These are phyloP conservation scores for Aporrectodea caliginosa DNA, from an alignment of 1,140 invertebrate species.

Conservation along the genomic window DNA sequence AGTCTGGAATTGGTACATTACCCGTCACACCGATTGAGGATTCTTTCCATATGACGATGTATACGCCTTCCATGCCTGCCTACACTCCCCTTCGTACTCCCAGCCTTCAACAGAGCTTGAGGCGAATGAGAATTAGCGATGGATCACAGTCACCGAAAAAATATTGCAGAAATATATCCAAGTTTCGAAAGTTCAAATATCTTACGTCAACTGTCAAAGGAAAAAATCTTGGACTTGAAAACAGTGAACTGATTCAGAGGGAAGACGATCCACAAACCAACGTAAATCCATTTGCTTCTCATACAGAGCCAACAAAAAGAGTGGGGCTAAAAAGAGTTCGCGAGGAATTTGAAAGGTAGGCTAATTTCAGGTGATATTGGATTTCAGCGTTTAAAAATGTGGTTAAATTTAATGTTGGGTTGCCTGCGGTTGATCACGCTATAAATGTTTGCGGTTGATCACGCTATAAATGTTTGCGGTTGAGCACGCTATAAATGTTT, in stretches of 20 bases:
- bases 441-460: too few species aligned
- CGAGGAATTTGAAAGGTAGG: constrained; percentile 15
- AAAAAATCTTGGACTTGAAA: not conserved
- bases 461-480: too few species aligned
- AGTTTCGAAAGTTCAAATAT: not conserved
- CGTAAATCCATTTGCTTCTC: constrained; percentile 20
- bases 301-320: not conserved
- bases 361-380: too few species aligned
- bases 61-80: not conserved
- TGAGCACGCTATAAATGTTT: too few species aligned
- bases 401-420: too few species aligned
- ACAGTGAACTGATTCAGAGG: not conserved
- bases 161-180: too few species aligned
- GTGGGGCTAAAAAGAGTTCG: constrained; percentile 2
- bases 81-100: not conserved
- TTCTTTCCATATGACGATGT: not conserved
- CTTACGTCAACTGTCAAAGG: not conserved
- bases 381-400: too few species aligned
- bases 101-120: constrained; percentile 15
- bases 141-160: not conserved
- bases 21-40: constrained; percentile 11
- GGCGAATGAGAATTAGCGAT: constrained; percentile 9
- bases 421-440: too few species aligned
- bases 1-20: not conserved
- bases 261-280: constrained; percentile 8